phyloP scores from a whole-genome alignment of 1,140 invertebrate species.

The Harpegnathos saltator region DNA sequence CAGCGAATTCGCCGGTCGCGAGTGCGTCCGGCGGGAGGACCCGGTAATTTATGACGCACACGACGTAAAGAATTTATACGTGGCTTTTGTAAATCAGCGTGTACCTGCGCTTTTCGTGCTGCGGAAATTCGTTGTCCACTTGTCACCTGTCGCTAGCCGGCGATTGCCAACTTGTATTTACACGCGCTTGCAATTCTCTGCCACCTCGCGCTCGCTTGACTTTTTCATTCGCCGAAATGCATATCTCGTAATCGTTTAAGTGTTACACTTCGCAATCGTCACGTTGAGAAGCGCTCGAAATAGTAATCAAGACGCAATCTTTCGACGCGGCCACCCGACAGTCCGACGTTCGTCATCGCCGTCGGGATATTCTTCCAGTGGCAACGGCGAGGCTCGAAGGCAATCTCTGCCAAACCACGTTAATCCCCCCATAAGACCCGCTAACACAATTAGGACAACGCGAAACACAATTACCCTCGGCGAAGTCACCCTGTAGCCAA shows the following conservation, averaged over 20 bases:
- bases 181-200: too few species aligned
- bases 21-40: not conserved
- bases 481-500: conserved; percentile 65
- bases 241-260: not conserved
- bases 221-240: not conserved
- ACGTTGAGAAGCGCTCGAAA: not conserved
- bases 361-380: conserved; percentile 64
- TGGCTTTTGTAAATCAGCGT: not conserved
- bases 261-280: not conserved
- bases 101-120: not conserved
- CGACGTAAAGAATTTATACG: not conserved
- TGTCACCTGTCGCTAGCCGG: not conserved
- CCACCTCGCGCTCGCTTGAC: too few species aligned
- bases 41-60: not conserved
- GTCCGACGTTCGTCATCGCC: not conserved
- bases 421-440: conserved; percentile 71
- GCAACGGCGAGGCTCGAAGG: conserved; percentile 49
- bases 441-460: conserved; percentile 72
- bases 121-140: not conserved
- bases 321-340: not conserved
- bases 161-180: not conserved
- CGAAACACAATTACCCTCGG: conserved; percentile 71
- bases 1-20: conserved; percentile 14
- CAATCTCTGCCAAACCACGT: conserved; percentile 70
- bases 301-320: conserved; percentile 25